Conservation (phyloP, 2,888 invertebrate genomes). For the Apamea monoglypha region DNA sequence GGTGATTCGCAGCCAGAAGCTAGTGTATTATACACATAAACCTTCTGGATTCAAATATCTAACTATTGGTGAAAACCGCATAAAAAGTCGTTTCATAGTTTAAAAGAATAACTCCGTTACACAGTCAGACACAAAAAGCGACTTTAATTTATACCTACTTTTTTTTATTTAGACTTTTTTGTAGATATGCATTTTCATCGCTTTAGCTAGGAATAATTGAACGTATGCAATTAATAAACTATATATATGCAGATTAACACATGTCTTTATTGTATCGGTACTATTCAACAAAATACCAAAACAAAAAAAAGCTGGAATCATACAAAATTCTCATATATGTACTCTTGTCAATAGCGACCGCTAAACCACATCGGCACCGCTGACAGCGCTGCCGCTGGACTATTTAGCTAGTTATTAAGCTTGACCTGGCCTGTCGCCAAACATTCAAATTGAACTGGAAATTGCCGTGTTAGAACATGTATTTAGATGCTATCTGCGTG, state of each 20-base stretch:
- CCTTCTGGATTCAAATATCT: neutral
- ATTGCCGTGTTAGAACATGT: slow-evolving; percentile 65
- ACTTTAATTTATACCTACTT: neutral
- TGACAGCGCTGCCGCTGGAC: slow-evolving; percentile 64
- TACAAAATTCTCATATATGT: slow-evolving; percentile 6
- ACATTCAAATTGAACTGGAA: slow-evolving; percentile 76
- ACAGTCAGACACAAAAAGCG: too few species aligned
- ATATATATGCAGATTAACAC: neutral
- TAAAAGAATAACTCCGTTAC: too few species aligned
- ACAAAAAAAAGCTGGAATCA: neutral
- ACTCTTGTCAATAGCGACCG: slow-evolving; percentile 42
- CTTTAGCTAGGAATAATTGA: neutral
- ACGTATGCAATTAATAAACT: neutral
- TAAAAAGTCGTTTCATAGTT: too few species aligned
- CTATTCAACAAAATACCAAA: neutral
- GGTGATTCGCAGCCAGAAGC: too few species aligned
- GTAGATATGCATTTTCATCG: neutral
- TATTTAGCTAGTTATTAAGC: slow-evolving; percentile 73
- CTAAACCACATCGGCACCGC: slow-evolving; percentile 60
- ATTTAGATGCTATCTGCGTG: slow-evolving; percentile 60
- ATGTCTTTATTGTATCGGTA: neutral
- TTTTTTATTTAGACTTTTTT: neutral
- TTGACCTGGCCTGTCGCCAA: slow-evolving; percentile 74
- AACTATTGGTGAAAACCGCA: neutral
- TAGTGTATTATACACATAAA: neutral